phyloP scores from a whole-genome alignment of 2,797 vertebrate species.

The Gymnodraco acuticeps region DNA sequence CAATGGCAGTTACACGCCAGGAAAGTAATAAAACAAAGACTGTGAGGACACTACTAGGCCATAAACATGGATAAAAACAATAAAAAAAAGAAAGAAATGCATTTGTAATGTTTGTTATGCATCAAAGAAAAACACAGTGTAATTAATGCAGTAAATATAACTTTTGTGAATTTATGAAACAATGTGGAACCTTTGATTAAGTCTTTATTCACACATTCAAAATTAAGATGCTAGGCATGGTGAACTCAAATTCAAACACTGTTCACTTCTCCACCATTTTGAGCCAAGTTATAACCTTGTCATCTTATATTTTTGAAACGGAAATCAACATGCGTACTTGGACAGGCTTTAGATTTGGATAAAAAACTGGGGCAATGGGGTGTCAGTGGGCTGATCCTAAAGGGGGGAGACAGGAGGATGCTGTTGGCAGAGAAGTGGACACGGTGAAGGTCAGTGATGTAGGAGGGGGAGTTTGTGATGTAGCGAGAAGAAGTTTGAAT shows the following conservation, averaged over 20 bases:
- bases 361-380: conserved; percentile 7
- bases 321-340: neutral
- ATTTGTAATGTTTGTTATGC: too few species aligned
- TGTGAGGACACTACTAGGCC: too few species aligned
- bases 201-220: too few species aligned
- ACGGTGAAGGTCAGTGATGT: conserved; percentile 46
- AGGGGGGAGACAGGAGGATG: conserved; percentile 17
- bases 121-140: too few species aligned
- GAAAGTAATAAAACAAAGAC: too few species aligned
- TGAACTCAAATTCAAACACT: neutral
- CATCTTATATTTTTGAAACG: neutral
- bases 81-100: too few species aligned
- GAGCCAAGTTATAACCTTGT: neutral
- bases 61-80: too few species aligned
- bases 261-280: neutral
- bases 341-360: neutral
- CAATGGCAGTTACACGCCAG: too few species aligned
- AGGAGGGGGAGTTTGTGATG: conserved; percentile 7
- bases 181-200: too few species aligned
- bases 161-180: too few species aligned
- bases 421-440: conserved; percentile 36
- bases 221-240: too few species aligned
- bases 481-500: conserved; percentile 2
- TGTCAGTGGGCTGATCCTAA: conserved; percentile 12
- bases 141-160: too few species aligned